These are phyloP conservation scores for Yoshiicerus persimilis DNA, from an alignment of 1,140 invertebrate genomes.

Conservation along the genomic window DNA sequence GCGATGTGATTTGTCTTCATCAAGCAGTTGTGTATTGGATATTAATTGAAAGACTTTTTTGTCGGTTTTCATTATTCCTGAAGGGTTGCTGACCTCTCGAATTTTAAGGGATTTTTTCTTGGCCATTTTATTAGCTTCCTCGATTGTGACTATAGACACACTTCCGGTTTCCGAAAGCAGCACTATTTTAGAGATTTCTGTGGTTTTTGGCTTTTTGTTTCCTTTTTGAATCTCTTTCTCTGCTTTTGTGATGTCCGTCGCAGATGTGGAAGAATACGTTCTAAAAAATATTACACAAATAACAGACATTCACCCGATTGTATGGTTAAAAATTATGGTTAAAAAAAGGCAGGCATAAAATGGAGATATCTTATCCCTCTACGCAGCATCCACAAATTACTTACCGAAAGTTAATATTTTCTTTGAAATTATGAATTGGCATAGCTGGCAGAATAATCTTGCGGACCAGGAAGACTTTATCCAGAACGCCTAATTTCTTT, in stretches of 20 bases:
- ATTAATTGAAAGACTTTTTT: slow-evolving; percentile 44
- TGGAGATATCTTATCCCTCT: too few relatives aligned
- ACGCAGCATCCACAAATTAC: too few relatives aligned
- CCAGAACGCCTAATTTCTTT: not conserved
- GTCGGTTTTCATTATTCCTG: slow-evolving; percentile 28
- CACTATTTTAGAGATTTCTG: slow-evolving; percentile 27
- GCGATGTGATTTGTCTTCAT: slow-evolving; percentile 22
- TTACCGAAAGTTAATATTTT: not conserved
- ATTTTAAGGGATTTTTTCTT: slow-evolving; percentile 31
- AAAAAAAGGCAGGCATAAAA: too few relatives aligned
- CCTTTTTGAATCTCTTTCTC: not conserved
- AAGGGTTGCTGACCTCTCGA: not conserved
- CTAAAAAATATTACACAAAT: not conserved
- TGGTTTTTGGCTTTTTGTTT: slow-evolving; percentile 21
- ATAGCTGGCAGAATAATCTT: too few relatives aligned
- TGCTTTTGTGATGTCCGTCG: not conserved
- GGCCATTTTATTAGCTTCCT: slow-evolving; percentile 45
- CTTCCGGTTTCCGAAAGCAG: slow-evolving; percentile 14
- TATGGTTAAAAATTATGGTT: too few relatives aligned
- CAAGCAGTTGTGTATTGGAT: slow-evolving; percentile 1
- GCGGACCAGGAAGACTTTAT: not conserved
- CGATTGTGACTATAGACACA: slow-evolving; percentile 19
- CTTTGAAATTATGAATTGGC: not conserved
- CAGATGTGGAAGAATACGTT: not conserved
- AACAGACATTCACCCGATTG: not conserved